Percentiles rank a stretch among this genome's conserved stretches.
Evolutionary conservation across 2,888 invertebrate species (phyloP).

Genomic region (Leucoptera coffeella): DNA sequence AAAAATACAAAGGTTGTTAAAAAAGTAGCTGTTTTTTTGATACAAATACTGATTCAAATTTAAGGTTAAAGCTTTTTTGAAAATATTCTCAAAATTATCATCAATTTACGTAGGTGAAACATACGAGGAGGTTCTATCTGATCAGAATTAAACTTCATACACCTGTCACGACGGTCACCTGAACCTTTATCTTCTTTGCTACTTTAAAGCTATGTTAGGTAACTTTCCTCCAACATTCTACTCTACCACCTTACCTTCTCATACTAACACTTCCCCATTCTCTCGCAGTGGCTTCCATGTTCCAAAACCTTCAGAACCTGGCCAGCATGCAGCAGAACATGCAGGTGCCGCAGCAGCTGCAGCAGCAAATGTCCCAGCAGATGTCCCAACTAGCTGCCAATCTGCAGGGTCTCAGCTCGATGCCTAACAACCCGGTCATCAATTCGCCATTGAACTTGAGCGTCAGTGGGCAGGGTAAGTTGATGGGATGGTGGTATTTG

Average conservation of each 20-base stretch:
- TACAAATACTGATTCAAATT: too few relatives aligned
- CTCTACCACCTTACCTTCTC: background rate
- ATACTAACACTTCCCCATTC: slow-evolving; percentile 13
- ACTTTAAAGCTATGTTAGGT: too few relatives aligned
- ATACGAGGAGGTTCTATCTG: too few relatives aligned
- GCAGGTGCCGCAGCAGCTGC: slow-evolving; percentile 45
- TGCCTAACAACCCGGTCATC: slow-evolving; percentile 66
- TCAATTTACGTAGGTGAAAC: too few relatives aligned
- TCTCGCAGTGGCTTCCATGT: slow-evolving; percentile 63
- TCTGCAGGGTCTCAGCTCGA: slow-evolving; percentile 72
- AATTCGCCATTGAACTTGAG: slow-evolving; percentile 81
- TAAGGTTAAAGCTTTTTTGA: too few relatives aligned
- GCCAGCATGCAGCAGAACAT: slow-evolving; percentile 49
- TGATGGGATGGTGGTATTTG: background rate
- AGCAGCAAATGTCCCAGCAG: slow-evolving; percentile 54
- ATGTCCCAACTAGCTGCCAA: slow-evolving; percentile 55
- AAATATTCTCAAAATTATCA: too few relatives aligned
- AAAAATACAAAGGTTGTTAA: too few relatives aligned
- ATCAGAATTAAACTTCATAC: too few relatives aligned
- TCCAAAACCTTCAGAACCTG: slow-evolving; percentile 50
- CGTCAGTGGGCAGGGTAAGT: slow-evolving; percentile 58
- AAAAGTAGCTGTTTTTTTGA: too few relatives aligned
- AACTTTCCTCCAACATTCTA: background rate
- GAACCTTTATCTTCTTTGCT: too few relatives aligned
- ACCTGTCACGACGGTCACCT: too few relatives aligned